These are phyloP conservation scores for Reinhardtius hippoglossoides DNA, from an alignment of 2,113 vertebrate species.

Conservation along the genomic window DNA sequence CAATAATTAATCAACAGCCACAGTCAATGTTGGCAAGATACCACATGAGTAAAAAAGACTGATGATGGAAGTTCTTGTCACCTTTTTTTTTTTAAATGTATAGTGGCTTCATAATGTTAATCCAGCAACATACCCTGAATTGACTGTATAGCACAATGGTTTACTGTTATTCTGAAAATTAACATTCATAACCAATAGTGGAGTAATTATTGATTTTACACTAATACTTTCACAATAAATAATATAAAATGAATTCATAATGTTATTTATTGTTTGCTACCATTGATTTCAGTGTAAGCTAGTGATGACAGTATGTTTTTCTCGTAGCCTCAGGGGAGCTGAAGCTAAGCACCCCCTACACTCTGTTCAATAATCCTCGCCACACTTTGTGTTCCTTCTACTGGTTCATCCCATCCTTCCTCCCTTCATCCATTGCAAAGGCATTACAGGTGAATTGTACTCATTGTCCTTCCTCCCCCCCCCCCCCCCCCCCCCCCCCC, in stretches of 20 bases:
- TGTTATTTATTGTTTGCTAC: slow-evolving; percentile 67
- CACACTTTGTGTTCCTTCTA: slow-evolving; percentile 8
- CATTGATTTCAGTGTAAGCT: slow-evolving; percentile 58
- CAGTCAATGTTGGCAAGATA: slow-evolving; percentile 41
- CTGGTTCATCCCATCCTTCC: slow-evolving; percentile 35
- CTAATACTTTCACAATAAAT: slow-evolving; percentile 59
- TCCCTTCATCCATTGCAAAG: slow-evolving; percentile 80
- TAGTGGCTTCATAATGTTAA: slow-evolving; percentile 42
- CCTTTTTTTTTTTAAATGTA: slow-evolving; percentile 37
- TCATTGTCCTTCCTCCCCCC: slow-evolving; percentile 73
- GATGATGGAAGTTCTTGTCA: slow-evolving; percentile 17
- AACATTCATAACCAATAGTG: slow-evolving; percentile 53
- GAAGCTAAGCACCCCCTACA: slow-evolving; percentile 27
- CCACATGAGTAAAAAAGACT: slow-evolving; percentile 39
- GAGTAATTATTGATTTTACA: slow-evolving; percentile 51
- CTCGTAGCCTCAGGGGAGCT: slow-evolving; percentile 23
- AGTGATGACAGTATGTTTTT: slow-evolving; percentile 45
- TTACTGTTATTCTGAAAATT: slow-evolving; percentile 52
- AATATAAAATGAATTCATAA: slow-evolving; percentile 54
- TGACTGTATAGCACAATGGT: slow-evolving; percentile 55
- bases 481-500: slow-evolving; percentile 72
- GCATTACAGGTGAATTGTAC: slow-evolving; percentile 86
- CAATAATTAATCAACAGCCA: slow-evolving; percentile 25
- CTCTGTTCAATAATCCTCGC: slow-evolving; percentile 15
- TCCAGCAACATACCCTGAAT: slow-evolving; percentile 69